Percentiles rank a stretch among this genome's conserved stretches.
Conservation (phyloP, 1,140 invertebrate species). For the Lepeophtheirus salmonis region DNA sequence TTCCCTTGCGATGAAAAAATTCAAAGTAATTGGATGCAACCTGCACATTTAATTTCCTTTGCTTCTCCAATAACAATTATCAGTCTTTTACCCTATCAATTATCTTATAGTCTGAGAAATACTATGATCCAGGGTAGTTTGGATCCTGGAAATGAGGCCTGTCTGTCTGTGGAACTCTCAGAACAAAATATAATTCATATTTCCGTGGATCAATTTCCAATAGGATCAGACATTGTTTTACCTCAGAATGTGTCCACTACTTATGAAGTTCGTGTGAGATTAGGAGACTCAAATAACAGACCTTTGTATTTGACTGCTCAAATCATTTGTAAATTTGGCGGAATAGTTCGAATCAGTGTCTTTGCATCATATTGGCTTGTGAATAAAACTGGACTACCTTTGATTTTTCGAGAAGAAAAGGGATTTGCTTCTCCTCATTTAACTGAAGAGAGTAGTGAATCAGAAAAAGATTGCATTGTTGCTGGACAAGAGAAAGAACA, state of each 20-base stretch:
- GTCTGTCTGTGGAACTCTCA: conserved; percentile 20
- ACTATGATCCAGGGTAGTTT: conserved; percentile 34
- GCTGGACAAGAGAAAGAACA: conserved; percentile 89
- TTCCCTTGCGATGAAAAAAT: conserved; percentile 44
- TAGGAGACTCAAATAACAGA: conserved; percentile 20
- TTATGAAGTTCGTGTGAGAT: conserved; percentile 18
- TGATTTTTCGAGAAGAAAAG: conserved; percentile 84
- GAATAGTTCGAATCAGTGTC: conserved; percentile 44
- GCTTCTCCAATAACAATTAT: conserved; percentile 55
- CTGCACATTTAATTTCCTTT: conserved; percentile 65
- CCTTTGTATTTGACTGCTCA: conserved; percentile 20
- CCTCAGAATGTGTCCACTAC: conserved; percentile 16
- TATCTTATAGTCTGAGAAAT: conserved; percentile 34
- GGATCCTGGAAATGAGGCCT: conserved; percentile 36
- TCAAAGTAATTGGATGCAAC: conserved; percentile 31
- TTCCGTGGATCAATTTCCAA: conserved; percentile 20
- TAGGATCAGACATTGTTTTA: conserved; percentile 17
- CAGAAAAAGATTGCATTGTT: conserved; percentile 23
- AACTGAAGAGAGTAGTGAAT: conserved; percentile 28
- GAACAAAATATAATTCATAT: conserved; percentile 20
- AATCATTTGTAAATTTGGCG: not conserved
- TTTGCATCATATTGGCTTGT: conserved; percentile 83
- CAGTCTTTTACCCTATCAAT: conserved; percentile 41
- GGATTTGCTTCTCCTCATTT: conserved; percentile 28
- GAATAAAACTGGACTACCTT: conserved; percentile 77